These are phyloP conservation scores for Odontesthes bonariensis DNA, from an alignment of 2,113 vertebrate species.

Conservation along the genomic window DNA sequence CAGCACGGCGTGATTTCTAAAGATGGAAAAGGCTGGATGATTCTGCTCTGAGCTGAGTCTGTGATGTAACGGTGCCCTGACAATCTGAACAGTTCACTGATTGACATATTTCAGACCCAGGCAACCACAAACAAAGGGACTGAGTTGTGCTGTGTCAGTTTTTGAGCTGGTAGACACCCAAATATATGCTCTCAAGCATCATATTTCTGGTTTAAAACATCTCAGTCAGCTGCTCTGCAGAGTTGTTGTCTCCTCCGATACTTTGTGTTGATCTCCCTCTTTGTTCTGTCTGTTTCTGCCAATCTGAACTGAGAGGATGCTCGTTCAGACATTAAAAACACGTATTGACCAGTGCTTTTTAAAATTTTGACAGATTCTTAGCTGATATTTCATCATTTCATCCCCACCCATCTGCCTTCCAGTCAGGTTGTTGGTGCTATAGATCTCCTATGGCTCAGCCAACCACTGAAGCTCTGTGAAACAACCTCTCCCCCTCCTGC, in stretches of 20 bases:
- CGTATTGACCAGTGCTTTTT: slow-evolving; percentile 62
- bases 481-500: slow-evolving; percentile 63
- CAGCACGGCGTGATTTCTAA: too few species aligned
- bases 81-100: too few species aligned
- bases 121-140: too few species aligned
- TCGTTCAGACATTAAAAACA: slow-evolving; percentile 46
- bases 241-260: slow-evolving; percentile 4
- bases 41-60: too few species aligned
- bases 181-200: too few species aligned
- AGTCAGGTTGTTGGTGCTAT: slow-evolving; percentile 67
- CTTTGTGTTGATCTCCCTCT: slow-evolving; percentile 29
- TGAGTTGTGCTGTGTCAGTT: too few species aligned
- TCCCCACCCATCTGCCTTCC: slow-evolving; percentile 68
- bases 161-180: too few species aligned
- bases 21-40: too few species aligned
- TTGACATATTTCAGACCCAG: too few species aligned
- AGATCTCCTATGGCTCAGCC: slow-evolving; percentile 72
- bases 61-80: too few species aligned
- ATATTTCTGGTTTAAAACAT: slow-evolving; percentile 1
- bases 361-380: slow-evolving; percentile 63
- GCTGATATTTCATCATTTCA: slow-evolving; percentile 67
- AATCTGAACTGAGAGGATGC: slow-evolving; percentile 17
- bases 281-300: slow-evolving; percentile 7
- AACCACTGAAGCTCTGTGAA: slow-evolving; percentile 64
- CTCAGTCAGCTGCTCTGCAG: slow-evolving; percentile 4